These are phyloP conservation scores for Eclectus roratus DNA, from an alignment of 2,113 vertebrate genomes.

Conservation along the genomic window DNA sequence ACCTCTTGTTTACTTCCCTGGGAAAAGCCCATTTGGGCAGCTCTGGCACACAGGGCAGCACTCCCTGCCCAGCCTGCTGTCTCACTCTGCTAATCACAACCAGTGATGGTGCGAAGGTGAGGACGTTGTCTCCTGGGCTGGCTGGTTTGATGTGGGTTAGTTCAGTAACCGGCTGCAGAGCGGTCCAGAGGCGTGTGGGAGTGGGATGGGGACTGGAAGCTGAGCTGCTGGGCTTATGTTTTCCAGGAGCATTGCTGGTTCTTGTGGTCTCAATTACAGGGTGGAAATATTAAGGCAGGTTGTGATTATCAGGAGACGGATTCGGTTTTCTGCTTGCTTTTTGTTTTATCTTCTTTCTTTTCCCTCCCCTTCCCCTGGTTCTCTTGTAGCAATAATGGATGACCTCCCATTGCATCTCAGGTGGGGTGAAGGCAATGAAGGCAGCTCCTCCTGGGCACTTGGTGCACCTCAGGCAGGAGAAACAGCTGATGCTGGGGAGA, in stretches of 20 bases:
- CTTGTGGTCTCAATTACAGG: fast-evolving
- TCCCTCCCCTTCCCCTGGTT: background rate
- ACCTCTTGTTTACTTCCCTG: fast-evolving
- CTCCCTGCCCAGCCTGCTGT: background rate
- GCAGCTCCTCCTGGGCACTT: background rate
- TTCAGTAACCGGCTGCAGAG: background rate
- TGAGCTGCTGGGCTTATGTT: background rate
- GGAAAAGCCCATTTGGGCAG: background rate
- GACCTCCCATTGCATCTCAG: background rate
- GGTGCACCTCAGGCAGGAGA: background rate
- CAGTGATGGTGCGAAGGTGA: fast-evolving
- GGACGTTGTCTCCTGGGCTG: background rate
- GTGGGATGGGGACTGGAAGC: background rate
- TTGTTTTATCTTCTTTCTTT: background rate
- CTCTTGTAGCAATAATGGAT: fast-evolving
- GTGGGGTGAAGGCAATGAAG: background rate
- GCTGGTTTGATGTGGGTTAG: background rate
- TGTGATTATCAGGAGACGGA: background rate
- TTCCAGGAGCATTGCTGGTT: background rate
- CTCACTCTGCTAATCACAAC: background rate
- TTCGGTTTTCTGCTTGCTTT: background rate
- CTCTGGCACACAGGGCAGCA: background rate
- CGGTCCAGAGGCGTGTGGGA: background rate
- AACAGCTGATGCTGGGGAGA: background rate
- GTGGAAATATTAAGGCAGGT: background rate